Percentiles rank a stretch among this genome's conserved stretches.
Conservation (phyloP, 2,113 vertebrate genomes). For the Anarhynchus alexandrinus region DNA sequence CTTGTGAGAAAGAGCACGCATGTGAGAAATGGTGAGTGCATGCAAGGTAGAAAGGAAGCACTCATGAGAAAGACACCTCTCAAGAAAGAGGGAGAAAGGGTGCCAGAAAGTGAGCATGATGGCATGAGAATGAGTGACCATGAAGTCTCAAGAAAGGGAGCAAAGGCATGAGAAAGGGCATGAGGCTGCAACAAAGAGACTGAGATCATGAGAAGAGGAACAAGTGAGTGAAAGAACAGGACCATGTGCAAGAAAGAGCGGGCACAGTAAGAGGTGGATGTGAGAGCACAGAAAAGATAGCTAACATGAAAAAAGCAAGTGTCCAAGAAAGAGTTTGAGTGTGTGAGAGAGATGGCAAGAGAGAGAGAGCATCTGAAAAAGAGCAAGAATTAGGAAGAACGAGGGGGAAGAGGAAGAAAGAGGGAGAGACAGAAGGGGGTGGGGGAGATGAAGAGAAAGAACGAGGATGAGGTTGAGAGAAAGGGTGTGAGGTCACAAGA, state of each 20-base stretch:
- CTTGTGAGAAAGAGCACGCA: not conserved
- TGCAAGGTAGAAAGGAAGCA: not conserved
- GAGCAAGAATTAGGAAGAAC: not conserved
- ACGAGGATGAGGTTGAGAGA: not conserved
- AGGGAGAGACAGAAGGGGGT: not conserved
- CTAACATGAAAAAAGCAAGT: not conserved
- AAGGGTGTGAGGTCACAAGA: not conserved
- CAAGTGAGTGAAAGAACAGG: not conserved
- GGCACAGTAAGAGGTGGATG: not conserved
- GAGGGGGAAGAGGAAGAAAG: not conserved
- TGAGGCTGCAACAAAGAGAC: not conserved
- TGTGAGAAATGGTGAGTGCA: rapidly evolving
- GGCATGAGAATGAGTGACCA: not conserved
- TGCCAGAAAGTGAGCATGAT: not conserved
- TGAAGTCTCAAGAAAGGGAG: not conserved
- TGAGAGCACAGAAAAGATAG: not conserved
- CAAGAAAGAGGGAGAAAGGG: not conserved
- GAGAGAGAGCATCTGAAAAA: not conserved
- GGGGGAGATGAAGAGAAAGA: not conserved
- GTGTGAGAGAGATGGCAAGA: not conserved
- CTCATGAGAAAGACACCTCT: not conserved
- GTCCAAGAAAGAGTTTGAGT: not conserved
- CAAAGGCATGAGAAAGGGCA: not conserved
- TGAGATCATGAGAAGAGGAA: not conserved
- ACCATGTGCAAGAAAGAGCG: not conserved